Evolutionary conservation across 2,113 vertebrate species (phyloP).

Genomic region (Vimba vimba): DNA sequence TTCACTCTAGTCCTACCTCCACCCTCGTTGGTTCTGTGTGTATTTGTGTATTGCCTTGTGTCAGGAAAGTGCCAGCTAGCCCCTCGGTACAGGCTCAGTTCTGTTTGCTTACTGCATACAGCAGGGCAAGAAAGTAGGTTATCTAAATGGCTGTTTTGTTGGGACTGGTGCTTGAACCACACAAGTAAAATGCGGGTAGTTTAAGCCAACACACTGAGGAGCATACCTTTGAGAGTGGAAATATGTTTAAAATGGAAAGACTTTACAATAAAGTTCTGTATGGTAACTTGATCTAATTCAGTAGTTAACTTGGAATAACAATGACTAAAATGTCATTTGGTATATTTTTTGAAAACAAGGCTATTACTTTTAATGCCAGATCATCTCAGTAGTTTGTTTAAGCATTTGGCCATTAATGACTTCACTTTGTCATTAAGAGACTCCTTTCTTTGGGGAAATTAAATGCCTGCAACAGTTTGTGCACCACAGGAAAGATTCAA

Average conservation of each 20-base stretch:
- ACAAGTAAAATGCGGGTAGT: conserved; percentile 11
- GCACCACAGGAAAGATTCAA: not conserved
- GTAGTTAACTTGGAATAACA: not conserved
- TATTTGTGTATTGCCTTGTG: conserved; percentile 46
- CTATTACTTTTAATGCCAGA: not conserved
- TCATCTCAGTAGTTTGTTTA: conserved; percentile 14
- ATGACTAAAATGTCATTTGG: not conserved
- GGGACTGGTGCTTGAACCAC: conserved; percentile 11
- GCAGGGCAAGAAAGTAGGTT: conserved; percentile 26
- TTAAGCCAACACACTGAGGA: not conserved
- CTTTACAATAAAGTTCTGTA: not conserved
- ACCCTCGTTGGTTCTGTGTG: conserved; percentile 65
- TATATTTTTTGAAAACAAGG: conserved; percentile 30
- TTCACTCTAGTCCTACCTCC: conserved; percentile 64
- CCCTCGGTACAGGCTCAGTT: conserved; percentile 42
- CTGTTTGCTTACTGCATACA: conserved; percentile 51
- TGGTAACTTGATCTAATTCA: not conserved
- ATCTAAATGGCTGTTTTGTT: conserved; percentile 33
- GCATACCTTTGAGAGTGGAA: not conserved
- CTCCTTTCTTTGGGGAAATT: not conserved
- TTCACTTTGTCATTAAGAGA: not conserved
- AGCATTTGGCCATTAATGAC: conserved; percentile 33
- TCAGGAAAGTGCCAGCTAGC: conserved; percentile 48
- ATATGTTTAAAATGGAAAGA: not conserved
- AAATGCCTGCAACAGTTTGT: conserved; percentile 30